These are phyloP conservation scores for Linyphia triangularis DNA, from an alignment of 2,888 invertebrate species.

Conservation along the genomic window DNA sequence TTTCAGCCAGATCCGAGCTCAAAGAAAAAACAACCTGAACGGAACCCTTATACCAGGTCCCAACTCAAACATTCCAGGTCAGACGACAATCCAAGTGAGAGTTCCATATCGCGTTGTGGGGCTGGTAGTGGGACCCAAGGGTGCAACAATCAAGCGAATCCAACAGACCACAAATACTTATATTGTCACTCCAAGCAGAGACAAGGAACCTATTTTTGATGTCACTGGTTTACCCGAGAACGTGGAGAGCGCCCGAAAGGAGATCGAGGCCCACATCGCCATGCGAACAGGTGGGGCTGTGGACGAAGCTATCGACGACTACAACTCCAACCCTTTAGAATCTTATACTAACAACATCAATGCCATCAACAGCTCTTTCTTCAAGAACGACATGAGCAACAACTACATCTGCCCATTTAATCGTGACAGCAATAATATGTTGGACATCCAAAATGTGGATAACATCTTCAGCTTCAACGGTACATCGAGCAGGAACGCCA, in stretches of 20 bases:
- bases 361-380: constrained; percentile 51
- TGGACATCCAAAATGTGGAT: constrained; percentile 43
- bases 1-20: constrained; percentile 98
- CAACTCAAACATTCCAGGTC: constrained; percentile 84
- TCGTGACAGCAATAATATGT: constrained; percentile 70
- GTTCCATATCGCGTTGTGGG: constrained; percentile 99
- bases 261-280: constrained; percentile 99
- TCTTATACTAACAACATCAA: constrained; percentile 63
- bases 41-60: constrained; percentile 77
- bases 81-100: constrained; percentile 94
- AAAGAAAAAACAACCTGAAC: constrained; percentile 88
- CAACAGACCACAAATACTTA: constrained; percentile 99
- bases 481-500: constrained; percentile 13
- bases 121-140: constrained; percentile 98
- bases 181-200: constrained; percentile 98
- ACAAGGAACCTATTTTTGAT: constrained; percentile 97
- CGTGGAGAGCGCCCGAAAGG: constrained; percentile 95
- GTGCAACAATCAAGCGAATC: constrained; percentile 99
- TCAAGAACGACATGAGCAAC: constrained; percentile 46
- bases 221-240: constrained; percentile 98
- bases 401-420: constrained; percentile 47
- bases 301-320: constrained; percentile 79
- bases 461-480: constrained; percentile 42
- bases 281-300: constrained; percentile 89
- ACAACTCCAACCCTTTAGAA: constrained; percentile 54